These are phyloP conservation scores for Gymnogyps californianus DNA, from an alignment of 2,113 vertebrate genomes.

Conservation along the genomic window DNA sequence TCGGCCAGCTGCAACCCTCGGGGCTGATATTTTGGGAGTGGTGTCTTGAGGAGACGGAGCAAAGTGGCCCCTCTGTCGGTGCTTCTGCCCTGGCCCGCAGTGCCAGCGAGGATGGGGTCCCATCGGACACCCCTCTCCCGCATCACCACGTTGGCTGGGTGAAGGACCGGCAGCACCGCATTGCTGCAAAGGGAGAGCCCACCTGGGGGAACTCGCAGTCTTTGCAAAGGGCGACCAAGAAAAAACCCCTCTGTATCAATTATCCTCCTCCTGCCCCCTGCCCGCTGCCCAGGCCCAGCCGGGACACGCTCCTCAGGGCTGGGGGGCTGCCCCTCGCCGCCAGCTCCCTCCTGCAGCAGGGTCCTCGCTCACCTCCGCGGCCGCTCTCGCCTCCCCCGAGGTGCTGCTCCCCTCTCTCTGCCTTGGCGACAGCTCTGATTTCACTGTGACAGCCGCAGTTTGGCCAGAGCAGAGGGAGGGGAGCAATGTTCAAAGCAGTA, in stretches of 20 bases:
- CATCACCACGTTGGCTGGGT: not conserved
- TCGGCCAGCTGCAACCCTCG: fast-evolving
- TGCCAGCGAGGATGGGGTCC: not conserved
- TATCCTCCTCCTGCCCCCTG: not conserved
- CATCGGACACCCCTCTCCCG: not conserved
- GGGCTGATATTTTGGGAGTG: not conserved
- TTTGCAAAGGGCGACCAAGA: not conserved
- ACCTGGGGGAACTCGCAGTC: not conserved
- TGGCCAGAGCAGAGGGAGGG: not conserved
- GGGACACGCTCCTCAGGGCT: not conserved
- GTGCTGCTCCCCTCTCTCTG: not conserved
- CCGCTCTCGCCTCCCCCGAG: not conserved
- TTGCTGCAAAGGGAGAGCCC: not conserved
- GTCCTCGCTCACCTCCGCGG: fast-evolving
- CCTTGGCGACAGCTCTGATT: not conserved
- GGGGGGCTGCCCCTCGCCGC: fast-evolving
- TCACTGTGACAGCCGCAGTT: not conserved
- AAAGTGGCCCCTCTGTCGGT: not conserved
- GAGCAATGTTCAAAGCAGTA: not conserved
- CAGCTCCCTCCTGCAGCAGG: not conserved
- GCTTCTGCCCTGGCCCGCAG: not conserved
- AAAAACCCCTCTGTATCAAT: not conserved
- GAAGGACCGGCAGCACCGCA: not conserved
- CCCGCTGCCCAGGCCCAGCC: not conserved
- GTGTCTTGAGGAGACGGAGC: not conserved